Conservation (phyloP, 2,888 invertebrate species). For the Silvanus unidentatus region DNA sequence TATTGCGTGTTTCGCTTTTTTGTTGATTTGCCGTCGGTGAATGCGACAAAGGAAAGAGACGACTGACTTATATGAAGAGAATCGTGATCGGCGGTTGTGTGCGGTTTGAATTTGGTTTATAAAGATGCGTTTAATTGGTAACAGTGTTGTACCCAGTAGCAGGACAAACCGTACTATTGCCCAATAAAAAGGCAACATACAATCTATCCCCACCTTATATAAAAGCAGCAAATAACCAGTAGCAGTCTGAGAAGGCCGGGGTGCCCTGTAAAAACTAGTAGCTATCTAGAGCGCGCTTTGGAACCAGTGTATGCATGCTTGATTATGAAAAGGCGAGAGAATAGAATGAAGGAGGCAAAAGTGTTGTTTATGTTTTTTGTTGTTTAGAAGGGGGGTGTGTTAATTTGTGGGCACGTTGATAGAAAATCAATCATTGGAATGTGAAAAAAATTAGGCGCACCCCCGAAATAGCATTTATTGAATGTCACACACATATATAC, state of each 20-base stretch:
- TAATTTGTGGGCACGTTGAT: too few species aligned
- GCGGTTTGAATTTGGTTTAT: too few species aligned
- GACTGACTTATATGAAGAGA: too few species aligned
- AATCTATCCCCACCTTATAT: slow-evolving; percentile 18
- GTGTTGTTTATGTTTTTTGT: too few species aligned
- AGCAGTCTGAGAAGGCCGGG: too few species aligned
- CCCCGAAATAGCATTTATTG: slow-evolving; percentile 12
- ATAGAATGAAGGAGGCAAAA: too few species aligned
- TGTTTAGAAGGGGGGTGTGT: slow-evolving; percentile 2
- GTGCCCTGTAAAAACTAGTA: slow-evolving; percentile 25
- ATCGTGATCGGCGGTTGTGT: too few species aligned
- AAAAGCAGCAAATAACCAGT: slow-evolving; percentile 14
- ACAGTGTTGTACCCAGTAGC: slow-evolving; percentile 27
- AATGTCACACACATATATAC: slow-evolving; percentile 22
- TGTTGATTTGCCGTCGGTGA: too few species aligned
- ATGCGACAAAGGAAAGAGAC: too few species aligned
- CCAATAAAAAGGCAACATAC: slow-evolving; percentile 13
- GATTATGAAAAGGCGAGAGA: slow-evolving; percentile 9
- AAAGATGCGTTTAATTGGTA: slow-evolving; percentile 26
- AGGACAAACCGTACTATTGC: slow-evolving; percentile 16
- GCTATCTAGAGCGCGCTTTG: slow-evolving; percentile 19
- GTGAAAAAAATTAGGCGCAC: slow-evolving; percentile 13
- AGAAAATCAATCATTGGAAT: too few species aligned
- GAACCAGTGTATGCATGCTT: too few species aligned
- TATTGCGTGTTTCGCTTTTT: too few species aligned